These are phyloP conservation scores for Drosophila lutescens DNA, from an alignment of 2,888 invertebrate species.

Conservation along the genomic window DNA sequence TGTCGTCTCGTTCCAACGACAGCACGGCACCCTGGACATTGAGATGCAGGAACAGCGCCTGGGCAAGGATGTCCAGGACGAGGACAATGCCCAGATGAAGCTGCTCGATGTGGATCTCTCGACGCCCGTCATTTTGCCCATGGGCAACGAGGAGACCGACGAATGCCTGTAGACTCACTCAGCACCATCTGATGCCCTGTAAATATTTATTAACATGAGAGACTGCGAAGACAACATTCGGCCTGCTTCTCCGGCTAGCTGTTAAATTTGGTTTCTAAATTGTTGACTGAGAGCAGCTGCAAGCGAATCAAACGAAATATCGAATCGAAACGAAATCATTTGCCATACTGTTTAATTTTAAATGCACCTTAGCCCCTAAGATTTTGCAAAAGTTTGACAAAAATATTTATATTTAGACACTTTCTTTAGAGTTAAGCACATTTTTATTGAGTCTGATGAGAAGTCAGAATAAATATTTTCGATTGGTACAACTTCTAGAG, in stretches of 20 bases:
- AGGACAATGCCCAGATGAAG: slow-evolving; percentile 80
- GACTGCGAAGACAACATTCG: slow-evolving; percentile 50
- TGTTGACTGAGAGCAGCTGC: slow-evolving; percentile 41
- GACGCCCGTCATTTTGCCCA: slow-evolving; percentile 59
- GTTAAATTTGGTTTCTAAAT: slow-evolving; percentile 47
- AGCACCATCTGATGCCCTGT: slow-evolving; percentile 50
- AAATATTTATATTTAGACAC: slow-evolving; percentile 51
- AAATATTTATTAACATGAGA: slow-evolving; percentile 63
- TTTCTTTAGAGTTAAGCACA: slow-evolving; percentile 59
- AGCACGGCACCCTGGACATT: slow-evolving; percentile 81
- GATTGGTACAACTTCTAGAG: slow-evolving; percentile 24
- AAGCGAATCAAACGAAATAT: slow-evolving; percentile 30
- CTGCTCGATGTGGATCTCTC: slow-evolving; percentile 76
- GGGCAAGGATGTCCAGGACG: slow-evolving; percentile 80
- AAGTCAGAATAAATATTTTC: slow-evolving; percentile 74
- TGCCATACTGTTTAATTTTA: slow-evolving; percentile 73
- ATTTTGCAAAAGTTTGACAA: slow-evolving; percentile 27
- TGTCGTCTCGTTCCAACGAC: slow-evolving; percentile 80
- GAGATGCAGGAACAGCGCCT: slow-evolving; percentile 82
- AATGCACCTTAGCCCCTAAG: slow-evolving; percentile 48
- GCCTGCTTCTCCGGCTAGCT: slow-evolving; percentile 42
- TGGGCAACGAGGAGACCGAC: slow-evolving; percentile 72
- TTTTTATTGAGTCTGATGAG: slow-evolving; percentile 57
- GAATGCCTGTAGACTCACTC: slow-evolving; percentile 65
- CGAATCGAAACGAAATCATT: slow-evolving; percentile 50